These are phyloP conservation scores for Hecatera dysodea DNA, from an alignment of 2,888 invertebrate genomes.

Conservation along the genomic window DNA sequence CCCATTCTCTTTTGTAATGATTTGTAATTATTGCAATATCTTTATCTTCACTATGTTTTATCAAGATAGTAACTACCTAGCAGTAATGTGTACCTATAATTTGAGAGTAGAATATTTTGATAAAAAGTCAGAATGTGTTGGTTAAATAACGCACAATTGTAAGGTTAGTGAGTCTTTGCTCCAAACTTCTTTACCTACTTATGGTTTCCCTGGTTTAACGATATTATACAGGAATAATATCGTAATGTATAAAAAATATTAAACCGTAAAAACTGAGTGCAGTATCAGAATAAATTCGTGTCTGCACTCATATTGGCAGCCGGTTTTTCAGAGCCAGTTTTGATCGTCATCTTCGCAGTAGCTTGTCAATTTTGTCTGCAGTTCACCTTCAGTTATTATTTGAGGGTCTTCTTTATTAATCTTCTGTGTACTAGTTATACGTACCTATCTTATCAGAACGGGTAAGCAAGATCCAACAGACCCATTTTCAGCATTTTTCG, in stretches of 20 bases:
- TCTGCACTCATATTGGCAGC: constrained; percentile 48
- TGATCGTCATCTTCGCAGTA: constrained; percentile 32
- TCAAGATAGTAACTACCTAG: not conserved
- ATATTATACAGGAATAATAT: no score
- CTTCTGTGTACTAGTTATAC: not conserved
- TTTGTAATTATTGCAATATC: constrained; percentile 12
- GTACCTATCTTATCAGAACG: not conserved
- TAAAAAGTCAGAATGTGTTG: not conserved
- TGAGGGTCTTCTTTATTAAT: constrained; percentile 8
- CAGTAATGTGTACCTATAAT: not conserved
- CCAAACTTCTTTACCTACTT: no score
- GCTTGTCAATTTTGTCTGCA: constrained; percentile 25
- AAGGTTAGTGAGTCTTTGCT: not conserved
- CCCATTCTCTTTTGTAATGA: constrained; percentile 2
- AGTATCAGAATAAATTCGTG: constrained; percentile 12
- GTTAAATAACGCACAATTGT: not conserved
- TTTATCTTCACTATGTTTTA: not conserved
- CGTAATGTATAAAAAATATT: not conserved
- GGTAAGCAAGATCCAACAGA: not conserved
- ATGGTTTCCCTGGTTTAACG: not conserved
- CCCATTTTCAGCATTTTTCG: not conserved
- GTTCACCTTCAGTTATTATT: constrained; percentile 37
- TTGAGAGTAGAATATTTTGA: not conserved
- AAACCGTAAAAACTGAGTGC: not conserved
- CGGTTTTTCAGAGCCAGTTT: constrained; percentile 64